These are phyloP conservation scores for Austrofundulus limnaeus DNA, from an alignment of 2,113 vertebrate genomes.

Conservation along the genomic window DNA sequence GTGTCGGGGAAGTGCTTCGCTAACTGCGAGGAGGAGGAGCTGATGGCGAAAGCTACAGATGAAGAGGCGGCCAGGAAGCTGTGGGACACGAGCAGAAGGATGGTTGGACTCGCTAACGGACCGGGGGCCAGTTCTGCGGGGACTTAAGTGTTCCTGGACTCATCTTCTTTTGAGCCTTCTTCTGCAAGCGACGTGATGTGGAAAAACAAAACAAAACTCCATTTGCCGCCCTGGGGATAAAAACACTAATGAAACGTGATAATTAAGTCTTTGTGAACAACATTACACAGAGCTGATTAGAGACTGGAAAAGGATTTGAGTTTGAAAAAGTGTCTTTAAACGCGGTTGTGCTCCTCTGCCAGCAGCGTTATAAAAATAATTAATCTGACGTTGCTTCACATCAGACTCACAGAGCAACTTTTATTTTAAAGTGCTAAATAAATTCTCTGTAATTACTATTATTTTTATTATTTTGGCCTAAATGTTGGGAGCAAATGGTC, in stretches of 20 bases:
- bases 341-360: not conserved
- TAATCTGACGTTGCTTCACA: no score
- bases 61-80: constrained; percentile 85
- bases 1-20: constrained; percentile 92
- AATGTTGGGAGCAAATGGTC: not conserved
- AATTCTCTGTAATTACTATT: not conserved
- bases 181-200: not conserved
- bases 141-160: constrained; percentile 13
- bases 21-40: constrained; percentile 88
- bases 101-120: constrained; percentile 84
- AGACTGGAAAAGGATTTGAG: constrained; percentile 18
- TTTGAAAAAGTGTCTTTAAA: constrained; percentile 20
- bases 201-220: no score
- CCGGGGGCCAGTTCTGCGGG: constrained; percentile 22
- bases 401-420: not conserved
- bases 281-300: constrained; percentile 18
- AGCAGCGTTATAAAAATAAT: no score
- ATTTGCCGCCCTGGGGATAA: constrained; percentile 7
- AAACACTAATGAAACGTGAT: constrained; percentile 26
- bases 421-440: not conserved
- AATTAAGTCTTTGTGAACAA: constrained; percentile 8
- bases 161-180: constrained; percentile 1
- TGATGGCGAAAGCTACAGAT: constrained; percentile 88
- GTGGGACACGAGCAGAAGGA: constrained; percentile 91
- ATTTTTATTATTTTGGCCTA: not conserved